Base-by-base conservation (phyloP, 2,797 vertebrate species). In the Dipus sagitta region DNA sequence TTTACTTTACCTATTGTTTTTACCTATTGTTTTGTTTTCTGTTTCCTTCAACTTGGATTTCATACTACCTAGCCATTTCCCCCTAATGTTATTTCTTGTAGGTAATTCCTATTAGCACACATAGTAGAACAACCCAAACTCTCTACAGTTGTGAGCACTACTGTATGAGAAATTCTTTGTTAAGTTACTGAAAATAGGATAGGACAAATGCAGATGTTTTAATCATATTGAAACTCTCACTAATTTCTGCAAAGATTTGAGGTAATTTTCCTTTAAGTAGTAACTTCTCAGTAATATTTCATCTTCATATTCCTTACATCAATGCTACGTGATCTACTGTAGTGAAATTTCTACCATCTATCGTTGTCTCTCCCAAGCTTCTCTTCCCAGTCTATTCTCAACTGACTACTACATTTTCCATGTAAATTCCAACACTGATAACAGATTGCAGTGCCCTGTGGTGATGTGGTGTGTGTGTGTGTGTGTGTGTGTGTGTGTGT, bases 11-110 rank as follows among this genome's bases (percentile, higher is more conserved):
- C n/a, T n/a, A n/a, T n/a, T n/a, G n/a, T n/a, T 80, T 80, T 83
- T 71, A 47, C 32, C 4, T 64, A 26, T 58, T 91, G 20, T 54
- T 87, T 86, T 72, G 42, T 95, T 83, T 92, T 83, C 65, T 94
- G 60, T 85, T 93, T 94, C 96, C 47, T 47, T 47, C 47, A 47
- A 47, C 82, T 88, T 94, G 85, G 47, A 86, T 62, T 86, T 93
- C 81, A 30, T 18, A 86, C 34, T 52, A 79, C 21, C 67, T 82
- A 81, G 34, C 52, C 21, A 18, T 87, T 30, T 78, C 74, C 58
- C 6, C 20, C 42, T 52, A 4, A 15, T 90, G 34, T 34, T 82
- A 14, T 68, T 62, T 81, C 74, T 70, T 70, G 70, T 52, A 84
- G 77, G 30, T 77, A 84, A 77, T 75, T 89, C 13, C 15, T 62